These are phyloP conservation scores for Latheticus oryzae DNA, from an alignment of 2,888 invertebrate genomes.

Conservation along the genomic window DNA sequence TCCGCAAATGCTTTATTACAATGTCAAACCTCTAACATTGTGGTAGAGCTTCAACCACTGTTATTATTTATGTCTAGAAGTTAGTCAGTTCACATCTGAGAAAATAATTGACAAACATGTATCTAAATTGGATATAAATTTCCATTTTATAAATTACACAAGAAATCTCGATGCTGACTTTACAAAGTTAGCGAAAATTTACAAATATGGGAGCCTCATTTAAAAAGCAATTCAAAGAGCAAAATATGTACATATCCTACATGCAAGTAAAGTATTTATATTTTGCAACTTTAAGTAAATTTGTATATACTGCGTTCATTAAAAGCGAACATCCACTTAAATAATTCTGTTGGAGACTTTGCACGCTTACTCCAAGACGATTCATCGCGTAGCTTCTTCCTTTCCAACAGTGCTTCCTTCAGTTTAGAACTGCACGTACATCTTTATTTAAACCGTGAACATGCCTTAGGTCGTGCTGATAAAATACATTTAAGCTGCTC, in stretches of 20 bases:
- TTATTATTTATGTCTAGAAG: constrained; percentile 44
- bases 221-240: too few species aligned
- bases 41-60: constrained; percentile 34
- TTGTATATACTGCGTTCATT: too few species aligned
- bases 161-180: too few species aligned
- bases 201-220: too few species aligned
- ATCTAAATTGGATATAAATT: too few species aligned
- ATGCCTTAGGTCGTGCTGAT: constrained; percentile 49
- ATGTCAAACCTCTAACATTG: constrained; percentile 46
- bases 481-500: constrained; percentile 52
- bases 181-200: too few species aligned
- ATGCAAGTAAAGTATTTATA: too few species aligned
- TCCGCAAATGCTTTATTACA: constrained; percentile 47
- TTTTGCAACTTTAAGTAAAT: too few species aligned
- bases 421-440: constrained; percentile 52
- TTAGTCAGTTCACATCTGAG: constrained; percentile 21
- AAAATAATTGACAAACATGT: too few species aligned
- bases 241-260: too few species aligned
- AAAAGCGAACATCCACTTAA: too few species aligned
- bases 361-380: constrained; percentile 12
- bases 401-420: constrained; percentile 32
- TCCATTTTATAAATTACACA: too few species aligned
- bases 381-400: constrained; percentile 30
- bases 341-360: constrained; percentile 12
- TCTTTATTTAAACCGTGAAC: constrained; percentile 58